These are phyloP conservation scores for Eupithecia vulgata DNA, from an alignment of 2,888 invertebrate species.

Conservation along the genomic window DNA sequence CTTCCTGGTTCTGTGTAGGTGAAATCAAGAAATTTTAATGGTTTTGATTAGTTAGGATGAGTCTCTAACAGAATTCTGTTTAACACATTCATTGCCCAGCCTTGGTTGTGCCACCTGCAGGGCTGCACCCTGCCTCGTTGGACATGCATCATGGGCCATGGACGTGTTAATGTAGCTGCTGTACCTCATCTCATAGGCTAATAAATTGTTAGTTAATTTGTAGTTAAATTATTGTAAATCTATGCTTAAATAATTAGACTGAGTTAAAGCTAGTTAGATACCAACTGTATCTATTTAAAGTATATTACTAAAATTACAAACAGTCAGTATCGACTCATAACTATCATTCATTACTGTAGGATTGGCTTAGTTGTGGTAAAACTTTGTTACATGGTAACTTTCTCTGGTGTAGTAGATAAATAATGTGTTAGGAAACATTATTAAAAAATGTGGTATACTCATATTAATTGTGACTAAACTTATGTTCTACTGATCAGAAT, in stretches of 20 bases:
- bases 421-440: not conserved
- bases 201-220: not conserved
- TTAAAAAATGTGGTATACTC: not conserved
- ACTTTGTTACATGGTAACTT: not conserved
- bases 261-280: not conserved
- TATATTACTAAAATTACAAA: not conserved
- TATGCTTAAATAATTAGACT: not conserved
- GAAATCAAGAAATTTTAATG: conserved; percentile 19
- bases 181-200: not conserved
- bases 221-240: too few relatives aligned
- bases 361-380: not conserved
- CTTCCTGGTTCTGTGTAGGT: conserved; percentile 78
- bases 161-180: conserved; percentile 5
- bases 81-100: too few relatives aligned
- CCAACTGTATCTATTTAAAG: not conserved
- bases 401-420: not conserved
- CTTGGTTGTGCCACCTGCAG: too few relatives aligned
- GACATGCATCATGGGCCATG: too few relatives aligned
- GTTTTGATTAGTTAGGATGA: not conserved
- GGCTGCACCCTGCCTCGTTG: too few relatives aligned
- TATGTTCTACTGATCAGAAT: not conserved
- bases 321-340: not conserved
- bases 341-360: not conserved
- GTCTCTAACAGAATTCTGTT: not conserved
- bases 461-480: not conserved